Conservation (phyloP, 1,140 invertebrate species). For the Calosoma granatense region DNA sequence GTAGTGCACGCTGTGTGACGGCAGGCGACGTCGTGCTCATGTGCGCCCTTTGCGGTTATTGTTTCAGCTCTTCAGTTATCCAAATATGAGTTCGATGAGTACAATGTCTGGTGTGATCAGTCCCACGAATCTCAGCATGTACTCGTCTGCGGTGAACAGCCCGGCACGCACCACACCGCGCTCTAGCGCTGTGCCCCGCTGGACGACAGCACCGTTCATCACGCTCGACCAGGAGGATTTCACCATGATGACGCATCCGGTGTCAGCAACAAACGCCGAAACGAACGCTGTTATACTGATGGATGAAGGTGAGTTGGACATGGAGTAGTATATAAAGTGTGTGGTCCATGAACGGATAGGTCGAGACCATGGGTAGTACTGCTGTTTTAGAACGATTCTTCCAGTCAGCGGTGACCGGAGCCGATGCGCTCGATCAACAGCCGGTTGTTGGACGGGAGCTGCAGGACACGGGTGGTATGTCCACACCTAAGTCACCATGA, state of each 20-base stretch:
- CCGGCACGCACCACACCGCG: slow-evolving; percentile 50
- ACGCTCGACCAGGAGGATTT: slow-evolving; percentile 88
- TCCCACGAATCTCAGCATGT: slow-evolving; percentile 79
- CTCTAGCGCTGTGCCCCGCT: slow-evolving; percentile 61
- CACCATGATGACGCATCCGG: slow-evolving; percentile 74
- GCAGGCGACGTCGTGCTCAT: slow-evolving; percentile 1
- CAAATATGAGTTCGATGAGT: slow-evolving; percentile 64
- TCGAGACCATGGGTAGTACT: too few relatives aligned
- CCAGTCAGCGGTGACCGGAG: slow-evolving; percentile 21
- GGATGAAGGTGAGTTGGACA: slow-evolving; percentile 49
- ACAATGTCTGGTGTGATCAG: slow-evolving; percentile 75
- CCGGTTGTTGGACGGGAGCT: neutral
- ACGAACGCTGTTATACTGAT: slow-evolving; percentile 57
- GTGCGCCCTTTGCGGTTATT: slow-evolving; percentile 15
- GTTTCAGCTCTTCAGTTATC: slow-evolving; percentile 81
- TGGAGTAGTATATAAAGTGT: neutral
- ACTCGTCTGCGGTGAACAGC: slow-evolving; percentile 68
- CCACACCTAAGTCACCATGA: slow-evolving; percentile 2
- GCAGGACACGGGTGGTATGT: neutral
- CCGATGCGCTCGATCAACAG: slow-evolving; percentile 25
- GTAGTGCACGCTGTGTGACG: slow-evolving; percentile 25
- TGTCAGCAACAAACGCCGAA: slow-evolving; percentile 47
- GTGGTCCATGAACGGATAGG: too few relatives aligned
- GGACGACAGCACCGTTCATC: slow-evolving; percentile 82
- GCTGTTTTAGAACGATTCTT: slow-evolving; percentile 29